A percentile compares a stretch with the other conserved stretches of the same genome.
phyloP scores from a whole-genome alignment of 1,140 invertebrate species.

The Sitodiplosis mosellana region DNA sequence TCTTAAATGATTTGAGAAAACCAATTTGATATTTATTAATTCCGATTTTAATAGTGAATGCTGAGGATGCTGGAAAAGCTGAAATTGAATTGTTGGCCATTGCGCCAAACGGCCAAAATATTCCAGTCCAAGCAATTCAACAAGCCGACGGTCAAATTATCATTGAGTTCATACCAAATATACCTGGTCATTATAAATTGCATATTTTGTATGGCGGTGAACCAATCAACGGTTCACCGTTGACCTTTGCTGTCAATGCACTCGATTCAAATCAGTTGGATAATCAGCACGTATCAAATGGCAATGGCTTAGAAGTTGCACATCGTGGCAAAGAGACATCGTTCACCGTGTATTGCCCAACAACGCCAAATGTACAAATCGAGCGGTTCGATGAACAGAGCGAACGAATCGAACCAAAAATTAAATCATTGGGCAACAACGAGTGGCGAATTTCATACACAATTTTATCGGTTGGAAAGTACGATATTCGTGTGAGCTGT shows the following conservation, averaged over 20 bases:
- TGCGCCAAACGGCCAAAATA: slow-evolving; percentile 69
- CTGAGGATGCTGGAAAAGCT: slow-evolving; percentile 71
- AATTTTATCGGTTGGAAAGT: slow-evolving; percentile 32
- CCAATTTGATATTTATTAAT: neutral
- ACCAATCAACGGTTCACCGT: slow-evolving; percentile 35
- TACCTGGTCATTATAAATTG: slow-evolving; percentile 79
- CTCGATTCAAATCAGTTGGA: slow-evolving; percentile 23
- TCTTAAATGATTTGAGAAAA: neutral
- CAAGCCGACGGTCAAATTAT: slow-evolving; percentile 52
- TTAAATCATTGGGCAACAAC: slow-evolving; percentile 23
- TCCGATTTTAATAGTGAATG: slow-evolving; percentile 45
- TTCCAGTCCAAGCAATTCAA: slow-evolving; percentile 62
- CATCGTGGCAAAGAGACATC: slow-evolving; percentile 52
- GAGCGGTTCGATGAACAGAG: slow-evolving; percentile 20
- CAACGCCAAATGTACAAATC: slow-evolving; percentile 34
- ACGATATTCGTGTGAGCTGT: slow-evolving; percentile 35
- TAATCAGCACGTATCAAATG: slow-evolving; percentile 29
- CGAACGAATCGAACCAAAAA: slow-evolving; percentile 24
- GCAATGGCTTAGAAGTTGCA: slow-evolving; percentile 42
- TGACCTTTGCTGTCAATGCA: slow-evolving; percentile 29
- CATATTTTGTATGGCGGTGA: slow-evolving; percentile 72
- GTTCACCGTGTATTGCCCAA: slow-evolving; percentile 43
- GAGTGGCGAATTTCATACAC: slow-evolving; percentile 38
- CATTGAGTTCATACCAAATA: slow-evolving; percentile 70
- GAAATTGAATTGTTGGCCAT: slow-evolving; percentile 77